Evolutionary conservation across 2,113 vertebrate genomes (phyloP).

Genomic region (Puffinus mauretanicus): DNA sequence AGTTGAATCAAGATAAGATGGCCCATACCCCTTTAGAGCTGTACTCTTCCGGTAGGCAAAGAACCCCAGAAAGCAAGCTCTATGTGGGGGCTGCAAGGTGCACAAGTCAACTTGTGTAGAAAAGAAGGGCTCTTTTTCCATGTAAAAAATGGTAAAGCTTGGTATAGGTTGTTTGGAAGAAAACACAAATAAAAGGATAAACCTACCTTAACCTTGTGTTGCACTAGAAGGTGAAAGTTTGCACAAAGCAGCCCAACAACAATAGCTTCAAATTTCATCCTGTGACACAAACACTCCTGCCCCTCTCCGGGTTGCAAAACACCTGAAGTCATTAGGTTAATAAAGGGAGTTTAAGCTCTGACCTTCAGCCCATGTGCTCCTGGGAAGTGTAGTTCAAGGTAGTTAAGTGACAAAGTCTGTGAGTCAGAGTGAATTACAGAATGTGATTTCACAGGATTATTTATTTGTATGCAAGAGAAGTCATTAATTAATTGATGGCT

Average conservation of each 20-base stretch:
- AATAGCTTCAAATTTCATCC: rapidly evolving
- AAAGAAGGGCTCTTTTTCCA: background rate
- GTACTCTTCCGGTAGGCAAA: background rate
- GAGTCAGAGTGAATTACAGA: background rate
- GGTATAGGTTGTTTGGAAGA: background rate
- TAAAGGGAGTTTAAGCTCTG: background rate
- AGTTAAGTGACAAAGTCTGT: background rate
- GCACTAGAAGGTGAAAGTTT: background rate
- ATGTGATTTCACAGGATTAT: background rate
- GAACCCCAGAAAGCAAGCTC: background rate
- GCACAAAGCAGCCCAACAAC: background rate
- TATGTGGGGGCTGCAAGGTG: background rate
- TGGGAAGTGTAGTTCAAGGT: background rate
- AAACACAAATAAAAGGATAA: background rate
- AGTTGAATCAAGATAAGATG: background rate
- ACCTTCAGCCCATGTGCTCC: background rate
- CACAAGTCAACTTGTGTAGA: background rate
- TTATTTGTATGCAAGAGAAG: background rate
- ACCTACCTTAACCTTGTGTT: background rate
- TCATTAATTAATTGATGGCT: background rate
- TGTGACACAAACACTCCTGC: rapidly evolving
- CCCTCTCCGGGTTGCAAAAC: rapidly evolving
- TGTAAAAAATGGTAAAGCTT: background rate
- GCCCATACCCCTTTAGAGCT: background rate
- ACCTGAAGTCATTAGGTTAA: rapidly evolving